phyloP scores from a whole-genome alignment of 2,797 vertebrate genomes.

The Myripristis murdjan region DNA sequence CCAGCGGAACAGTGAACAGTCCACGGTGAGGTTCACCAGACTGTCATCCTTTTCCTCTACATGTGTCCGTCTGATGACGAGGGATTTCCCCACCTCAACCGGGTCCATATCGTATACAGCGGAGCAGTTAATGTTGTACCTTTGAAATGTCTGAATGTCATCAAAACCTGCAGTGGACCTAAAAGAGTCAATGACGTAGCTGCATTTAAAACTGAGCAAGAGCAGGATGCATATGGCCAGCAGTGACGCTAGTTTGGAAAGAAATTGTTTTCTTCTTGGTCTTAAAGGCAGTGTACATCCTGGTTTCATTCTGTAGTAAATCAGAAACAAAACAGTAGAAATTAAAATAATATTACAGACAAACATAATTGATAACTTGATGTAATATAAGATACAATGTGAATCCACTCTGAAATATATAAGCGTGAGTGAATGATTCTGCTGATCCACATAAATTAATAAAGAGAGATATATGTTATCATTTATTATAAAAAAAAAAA shows the following conservation, averaged over 20 bases:
- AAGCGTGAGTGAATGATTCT: too few relatives aligned
- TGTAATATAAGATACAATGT: not conserved
- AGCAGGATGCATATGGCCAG: conserved; percentile 83
- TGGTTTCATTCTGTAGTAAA: conserved; percentile 87
- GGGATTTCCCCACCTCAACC: conserved; percentile 70
- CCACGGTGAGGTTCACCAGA: conserved; percentile 46
- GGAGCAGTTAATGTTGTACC: conserved; percentile 74
- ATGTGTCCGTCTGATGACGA: conserved; percentile 53
- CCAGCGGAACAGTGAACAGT: conserved; percentile 56
- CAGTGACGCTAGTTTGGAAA: conserved; percentile 74
- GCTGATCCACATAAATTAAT: too few relatives aligned
- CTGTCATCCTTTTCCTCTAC: conserved; percentile 51
- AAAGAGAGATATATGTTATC: too few relatives aligned
- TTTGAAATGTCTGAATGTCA: conserved; percentile 66
- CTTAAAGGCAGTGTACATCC: conserved; percentile 58
- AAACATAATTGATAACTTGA: too few relatives aligned
- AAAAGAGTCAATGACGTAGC: conserved; percentile 77
- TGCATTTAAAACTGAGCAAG: conserved; percentile 64
- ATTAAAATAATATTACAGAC: not conserved
- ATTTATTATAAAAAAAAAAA: too few relatives aligned
- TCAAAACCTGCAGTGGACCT: conserved; percentile 61
- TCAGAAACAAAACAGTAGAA: not conserved
- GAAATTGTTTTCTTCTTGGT: conserved; percentile 67
- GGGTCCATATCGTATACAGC: conserved; percentile 81
- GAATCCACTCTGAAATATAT: not conserved